phyloP scores from a whole-genome alignment of 2,113 vertebrate genomes.

The Poicephalus gulielmi region DNA sequence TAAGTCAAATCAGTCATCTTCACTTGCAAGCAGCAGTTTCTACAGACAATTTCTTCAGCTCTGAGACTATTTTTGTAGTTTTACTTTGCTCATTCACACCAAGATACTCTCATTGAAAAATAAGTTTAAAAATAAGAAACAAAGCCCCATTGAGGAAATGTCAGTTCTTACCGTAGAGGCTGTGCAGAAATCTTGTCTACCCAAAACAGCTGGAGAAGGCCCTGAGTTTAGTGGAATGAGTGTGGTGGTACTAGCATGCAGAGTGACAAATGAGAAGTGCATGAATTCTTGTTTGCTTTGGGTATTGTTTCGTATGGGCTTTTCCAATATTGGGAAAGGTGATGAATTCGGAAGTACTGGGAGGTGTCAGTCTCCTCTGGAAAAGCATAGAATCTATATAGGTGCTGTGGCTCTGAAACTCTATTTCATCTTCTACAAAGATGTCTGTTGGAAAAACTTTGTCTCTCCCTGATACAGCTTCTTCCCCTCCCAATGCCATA shows the following conservation, averaged over 20 bases:
- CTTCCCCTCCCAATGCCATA: not conserved
- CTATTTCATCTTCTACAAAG: not conserved
- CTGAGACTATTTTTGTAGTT: not conserved
- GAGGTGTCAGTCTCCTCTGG: not conserved
- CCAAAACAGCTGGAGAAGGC: not conserved
- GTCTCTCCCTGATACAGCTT: not conserved
- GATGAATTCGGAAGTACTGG: not conserved
- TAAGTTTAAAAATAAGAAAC: not conserved
- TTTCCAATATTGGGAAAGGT: not conserved
- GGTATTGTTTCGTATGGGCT: not conserved
- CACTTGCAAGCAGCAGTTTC: not conserved
- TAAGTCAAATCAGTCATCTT: slow-evolving; percentile 9
- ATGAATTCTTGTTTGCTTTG: not conserved
- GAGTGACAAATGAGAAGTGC: not conserved
- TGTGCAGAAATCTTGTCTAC: not conserved
- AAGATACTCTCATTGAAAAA: not conserved
- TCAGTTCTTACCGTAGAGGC: not conserved
- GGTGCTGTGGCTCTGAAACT: not conserved
- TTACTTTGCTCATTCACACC: not conserved
- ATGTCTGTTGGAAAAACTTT: not conserved
- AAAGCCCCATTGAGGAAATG: not conserved
- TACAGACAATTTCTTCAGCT: not conserved
- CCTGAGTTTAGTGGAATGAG: not conserved
- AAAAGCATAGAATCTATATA: not conserved
- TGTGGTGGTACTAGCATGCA: not conserved